Conservation (phyloP, 2,888 invertebrate genomes). For the Hemaris fuciformis region DNA sequence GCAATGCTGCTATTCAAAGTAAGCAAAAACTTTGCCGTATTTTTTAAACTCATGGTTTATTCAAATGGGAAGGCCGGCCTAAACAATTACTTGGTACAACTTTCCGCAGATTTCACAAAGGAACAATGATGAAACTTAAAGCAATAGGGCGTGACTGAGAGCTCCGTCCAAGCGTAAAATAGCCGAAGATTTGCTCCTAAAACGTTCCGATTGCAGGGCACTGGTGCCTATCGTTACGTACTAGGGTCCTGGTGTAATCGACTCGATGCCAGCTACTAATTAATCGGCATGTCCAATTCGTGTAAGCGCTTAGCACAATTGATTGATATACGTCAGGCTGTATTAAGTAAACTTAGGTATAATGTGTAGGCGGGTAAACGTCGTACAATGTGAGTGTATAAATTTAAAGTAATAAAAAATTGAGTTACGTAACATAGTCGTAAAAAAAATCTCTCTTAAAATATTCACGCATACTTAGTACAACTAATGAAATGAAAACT, state of each 20-base stretch:
- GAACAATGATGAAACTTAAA: constrained; percentile 52
- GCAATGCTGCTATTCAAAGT: not conserved
- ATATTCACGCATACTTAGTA: too few relatives aligned
- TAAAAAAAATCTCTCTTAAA: too few relatives aligned
- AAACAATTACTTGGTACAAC: constrained; percentile 13
- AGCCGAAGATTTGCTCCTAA: constrained; percentile 37
- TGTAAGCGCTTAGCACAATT: not conserved
- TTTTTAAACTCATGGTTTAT: not conserved
- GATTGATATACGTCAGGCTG: not conserved
- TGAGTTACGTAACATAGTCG: too few relatives aligned
- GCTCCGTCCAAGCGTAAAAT: constrained; percentile 65
- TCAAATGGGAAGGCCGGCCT: constrained; percentile 2
- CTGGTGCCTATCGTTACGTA: constrained; percentile 15
- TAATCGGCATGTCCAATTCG: not conserved
- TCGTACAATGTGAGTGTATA: too few relatives aligned
- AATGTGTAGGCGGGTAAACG: too few relatives aligned
- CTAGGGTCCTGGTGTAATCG: constrained; percentile 1
- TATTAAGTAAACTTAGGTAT: not conserved
- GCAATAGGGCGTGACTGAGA: constrained; percentile 57
- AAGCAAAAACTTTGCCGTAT: not conserved
- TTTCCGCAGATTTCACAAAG: constrained; percentile 24
- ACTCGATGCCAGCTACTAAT: not conserved
- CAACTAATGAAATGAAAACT: too few relatives aligned
- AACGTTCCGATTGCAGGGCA: constrained; percentile 25
- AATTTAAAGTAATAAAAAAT: too few relatives aligned